A percentile compares a stretch with the other conserved stretches of the same genome.
Conservation (phyloP, 2,888 invertebrate species). For the Spilosoma lubricipeda region DNA sequence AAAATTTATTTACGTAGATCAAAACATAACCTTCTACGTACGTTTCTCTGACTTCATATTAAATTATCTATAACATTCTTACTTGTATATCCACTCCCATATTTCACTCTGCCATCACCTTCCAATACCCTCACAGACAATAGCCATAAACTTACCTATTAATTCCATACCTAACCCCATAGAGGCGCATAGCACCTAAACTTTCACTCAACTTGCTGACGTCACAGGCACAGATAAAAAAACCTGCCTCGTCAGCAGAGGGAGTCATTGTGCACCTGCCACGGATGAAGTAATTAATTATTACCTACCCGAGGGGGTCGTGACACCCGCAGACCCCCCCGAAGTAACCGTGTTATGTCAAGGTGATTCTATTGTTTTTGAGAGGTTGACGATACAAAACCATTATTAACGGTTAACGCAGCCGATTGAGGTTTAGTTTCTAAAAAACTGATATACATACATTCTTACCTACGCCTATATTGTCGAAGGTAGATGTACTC, state of each 20-base stretch:
- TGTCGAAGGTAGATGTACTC: too few species aligned
- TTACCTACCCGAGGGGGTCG: slow-evolving; percentile 42
- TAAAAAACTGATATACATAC: neutral
- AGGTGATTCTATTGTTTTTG: slow-evolving; percentile 79
- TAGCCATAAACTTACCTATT: slow-evolving; percentile 9
- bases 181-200: slow-evolving; percentile 13
- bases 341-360: slow-evolving; percentile 74
- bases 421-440: neutral
- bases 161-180: slow-evolving; percentile 8
- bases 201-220: slow-evolving; percentile 42
- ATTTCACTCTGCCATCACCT: slow-evolving; percentile 2
- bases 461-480: neutral
- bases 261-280: slow-evolving; percentile 84
- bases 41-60: neutral
- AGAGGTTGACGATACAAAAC: slow-evolving; percentile 44
- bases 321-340: slow-evolving; percentile 49
- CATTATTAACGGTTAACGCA: slow-evolving; percentile 24
- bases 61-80: neutral
- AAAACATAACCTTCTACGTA: too few species aligned
- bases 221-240: slow-evolving; percentile 58
- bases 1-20: too few species aligned
- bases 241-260: slow-evolving; percentile 73
- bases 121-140: neutral
- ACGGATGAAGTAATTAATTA: slow-evolving; percentile 80
- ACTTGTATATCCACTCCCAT: neutral